Conservation (phyloP, 2,113 vertebrate genomes). For the Chaetodon auriga region DNA sequence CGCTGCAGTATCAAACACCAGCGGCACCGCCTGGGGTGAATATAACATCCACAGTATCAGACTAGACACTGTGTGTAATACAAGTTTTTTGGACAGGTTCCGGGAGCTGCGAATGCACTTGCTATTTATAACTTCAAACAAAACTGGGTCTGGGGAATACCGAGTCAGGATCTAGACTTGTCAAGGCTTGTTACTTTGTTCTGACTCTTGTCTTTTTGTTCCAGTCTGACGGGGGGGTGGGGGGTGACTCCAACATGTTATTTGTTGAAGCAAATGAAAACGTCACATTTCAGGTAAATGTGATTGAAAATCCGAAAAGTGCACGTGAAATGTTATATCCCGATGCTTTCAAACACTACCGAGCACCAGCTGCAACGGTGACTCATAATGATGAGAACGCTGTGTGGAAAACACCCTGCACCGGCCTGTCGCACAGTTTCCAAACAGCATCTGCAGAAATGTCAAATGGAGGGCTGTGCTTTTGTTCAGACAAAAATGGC, state of each 20-base stretch:
- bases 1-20: slow-evolving; percentile 16
- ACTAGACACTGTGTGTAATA: slow-evolving; percentile 10
- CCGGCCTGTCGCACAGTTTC: slow-evolving; percentile 5
- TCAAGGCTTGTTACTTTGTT: slow-evolving; percentile 23
- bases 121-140: slow-evolving; percentile 47
- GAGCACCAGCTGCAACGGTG: not conserved
- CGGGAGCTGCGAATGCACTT: not conserved
- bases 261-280: not conserved
- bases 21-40: not conserved
- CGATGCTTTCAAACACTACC: not conserved
- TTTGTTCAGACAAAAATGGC: slow-evolving; percentile 60
- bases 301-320: not conserved
- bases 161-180: slow-evolving; percentile 24
- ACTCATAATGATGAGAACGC: not conserved
- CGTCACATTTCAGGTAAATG: not conserved
- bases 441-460: slow-evolving; percentile 47
- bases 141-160: slow-evolving; percentile 3
- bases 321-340: not conserved
- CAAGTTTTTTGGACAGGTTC: slow-evolving; percentile 23
- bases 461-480: slow-evolving; percentile 8
- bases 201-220: not conserved
- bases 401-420: not conserved
- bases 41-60: not conserved
- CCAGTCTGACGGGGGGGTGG: not conserved
- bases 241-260: not conserved